Evolutionary conservation across 2,113 vertebrate species (phyloP), one percentile per base, ranked within the genome.

Genomic region (Corythoichthys intestinalis): DNA sequence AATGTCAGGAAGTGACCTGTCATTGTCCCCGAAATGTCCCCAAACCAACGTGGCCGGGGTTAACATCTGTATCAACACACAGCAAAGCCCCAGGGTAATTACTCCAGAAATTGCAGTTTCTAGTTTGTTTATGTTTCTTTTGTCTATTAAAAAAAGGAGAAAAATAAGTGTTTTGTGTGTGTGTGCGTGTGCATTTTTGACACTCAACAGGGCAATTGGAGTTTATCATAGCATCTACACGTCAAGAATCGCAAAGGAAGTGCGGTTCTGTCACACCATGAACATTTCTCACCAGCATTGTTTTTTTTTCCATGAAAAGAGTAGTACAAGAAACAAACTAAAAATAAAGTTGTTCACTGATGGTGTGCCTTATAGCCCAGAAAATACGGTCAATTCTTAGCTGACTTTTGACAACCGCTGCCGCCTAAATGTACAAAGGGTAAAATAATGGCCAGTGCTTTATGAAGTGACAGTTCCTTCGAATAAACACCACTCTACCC

Each of bases 201-300:
- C 38, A 60, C n/a, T 39, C 38, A 41, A 7, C 9, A 39, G 9
- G 15, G 58, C 58, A 39, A 34, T 58, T 12, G 35, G 6, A 59
- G 35, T 2, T 56, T 79, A 77, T 83, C 73, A 67, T 73, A 67
- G 47, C 58, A 34, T 69, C 6, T 41, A 61, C 44, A 44, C 52
- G 46, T 39, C 28, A 0, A n/a, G 37, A 61, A 61, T 65, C 7
- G 10, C 38, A 28, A 59, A 69, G 58, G 41, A 80, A 57, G 39
- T 47, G 46, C 4, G 10, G 6, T 9, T 70, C 4, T 70, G 14
- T 11, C 59, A 20, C 35, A 35, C 41, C 41, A 44, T 56, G 8
- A 9, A 56, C 53, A 56, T 10, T 56, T 56, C 53, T 54, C 20
- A 4, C 54, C 2, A 20, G 35, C 60, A 37, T 7, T 4, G 38